These are phyloP conservation scores for Xenentodon cancila DNA, from an alignment of 2,797 vertebrate species.

Conservation along the genomic window DNA sequence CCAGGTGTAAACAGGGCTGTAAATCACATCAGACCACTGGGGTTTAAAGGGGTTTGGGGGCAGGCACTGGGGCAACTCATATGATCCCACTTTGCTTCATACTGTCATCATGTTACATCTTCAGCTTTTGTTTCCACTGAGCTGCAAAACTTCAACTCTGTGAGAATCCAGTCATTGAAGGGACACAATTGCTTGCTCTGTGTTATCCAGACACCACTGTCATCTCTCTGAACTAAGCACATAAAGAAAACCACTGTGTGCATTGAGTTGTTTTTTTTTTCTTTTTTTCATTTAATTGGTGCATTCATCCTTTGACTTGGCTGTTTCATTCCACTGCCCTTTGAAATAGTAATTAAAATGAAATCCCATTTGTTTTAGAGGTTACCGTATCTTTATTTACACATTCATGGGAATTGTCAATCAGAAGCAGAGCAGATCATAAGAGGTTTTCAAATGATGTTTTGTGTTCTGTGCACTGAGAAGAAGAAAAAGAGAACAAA, in stretches of 20 bases:
- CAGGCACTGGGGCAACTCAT: too few species aligned
- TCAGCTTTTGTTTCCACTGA: neutral
- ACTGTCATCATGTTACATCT: neutral
- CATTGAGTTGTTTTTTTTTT: neutral
- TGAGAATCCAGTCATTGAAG: slow-evolving; percentile 15
- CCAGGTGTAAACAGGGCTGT: too few species aligned
- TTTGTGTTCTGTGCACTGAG: slow-evolving; percentile 38
- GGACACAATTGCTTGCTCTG: slow-evolving; percentile 5
- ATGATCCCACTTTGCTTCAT: neutral
- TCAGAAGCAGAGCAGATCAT: slow-evolving; percentile 43
- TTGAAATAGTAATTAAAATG: slow-evolving; percentile 28
- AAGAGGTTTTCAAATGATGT: slow-evolving; percentile 30
- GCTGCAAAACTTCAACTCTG: neutral
- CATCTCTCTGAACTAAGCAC: slow-evolving; percentile 35
- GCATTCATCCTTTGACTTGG: slow-evolving; percentile 28
- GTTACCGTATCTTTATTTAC: slow-evolving; percentile 32
- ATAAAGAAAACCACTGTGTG: slow-evolving; percentile 22
- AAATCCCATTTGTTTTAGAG: slow-evolving; percentile 24
- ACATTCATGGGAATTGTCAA: slow-evolving; percentile 35
- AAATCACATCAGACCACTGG: too few species aligned
- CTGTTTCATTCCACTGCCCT: slow-evolving; percentile 14
- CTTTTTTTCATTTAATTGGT: slow-evolving; percentile 9
- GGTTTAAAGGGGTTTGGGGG: too few species aligned
- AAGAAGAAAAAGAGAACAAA: slow-evolving; percentile 34
- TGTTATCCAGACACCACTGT: slow-evolving; percentile 17